These are phyloP conservation scores for Hydractinia echinata DNA, from an alignment of 30 jellyfish, hydroid and myxozoan species.

Conservation along the genomic window DNA sequence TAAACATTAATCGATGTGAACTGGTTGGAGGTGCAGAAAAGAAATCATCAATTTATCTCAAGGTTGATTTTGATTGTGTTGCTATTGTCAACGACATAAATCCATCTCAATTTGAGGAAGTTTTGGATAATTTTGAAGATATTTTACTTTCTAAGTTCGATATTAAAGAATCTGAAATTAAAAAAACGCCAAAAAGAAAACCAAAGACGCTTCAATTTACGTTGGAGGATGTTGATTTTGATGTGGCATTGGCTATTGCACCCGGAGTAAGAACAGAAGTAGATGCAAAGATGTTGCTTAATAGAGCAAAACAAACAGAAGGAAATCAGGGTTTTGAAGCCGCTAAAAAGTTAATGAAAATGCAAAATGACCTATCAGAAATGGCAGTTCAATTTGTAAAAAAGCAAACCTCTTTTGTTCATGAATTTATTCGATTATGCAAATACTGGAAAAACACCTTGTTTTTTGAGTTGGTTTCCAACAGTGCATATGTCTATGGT, in stretches of 20 bases:
- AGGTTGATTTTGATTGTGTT: slow-evolving; percentile 20
- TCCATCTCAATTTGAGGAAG: neutral
- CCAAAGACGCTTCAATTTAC: slow-evolving; percentile 17
- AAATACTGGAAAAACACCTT: slow-evolving; percentile 16
- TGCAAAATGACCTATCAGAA: neutral
- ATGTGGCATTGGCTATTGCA: neutral
- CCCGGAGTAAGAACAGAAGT: neutral
- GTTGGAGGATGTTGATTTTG: neutral
- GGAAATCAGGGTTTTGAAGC: neutral
- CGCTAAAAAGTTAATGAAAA: neutral
- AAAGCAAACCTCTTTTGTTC: slow-evolving; percentile 1
- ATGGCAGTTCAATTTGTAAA: neutral
- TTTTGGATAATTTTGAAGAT: neutral
- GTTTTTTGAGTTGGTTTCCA: neutral
- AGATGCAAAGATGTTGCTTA: neutral
- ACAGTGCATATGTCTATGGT: neutral
- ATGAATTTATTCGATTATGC: slow-evolving; percentile 9
- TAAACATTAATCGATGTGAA: no score
- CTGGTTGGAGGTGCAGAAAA: no score
- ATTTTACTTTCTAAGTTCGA: neutral
- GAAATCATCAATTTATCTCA: slow-evolving; percentile 1
- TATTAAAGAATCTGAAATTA: neutral
- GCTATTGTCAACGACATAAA: neutral
- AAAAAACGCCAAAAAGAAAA: slow-evolving; percentile 9
- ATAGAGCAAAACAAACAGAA: neutral